Base-by-base conservation (phyloP, 2,888 invertebrate species). In the Amblyjoppa fuscipennis region DNA sequence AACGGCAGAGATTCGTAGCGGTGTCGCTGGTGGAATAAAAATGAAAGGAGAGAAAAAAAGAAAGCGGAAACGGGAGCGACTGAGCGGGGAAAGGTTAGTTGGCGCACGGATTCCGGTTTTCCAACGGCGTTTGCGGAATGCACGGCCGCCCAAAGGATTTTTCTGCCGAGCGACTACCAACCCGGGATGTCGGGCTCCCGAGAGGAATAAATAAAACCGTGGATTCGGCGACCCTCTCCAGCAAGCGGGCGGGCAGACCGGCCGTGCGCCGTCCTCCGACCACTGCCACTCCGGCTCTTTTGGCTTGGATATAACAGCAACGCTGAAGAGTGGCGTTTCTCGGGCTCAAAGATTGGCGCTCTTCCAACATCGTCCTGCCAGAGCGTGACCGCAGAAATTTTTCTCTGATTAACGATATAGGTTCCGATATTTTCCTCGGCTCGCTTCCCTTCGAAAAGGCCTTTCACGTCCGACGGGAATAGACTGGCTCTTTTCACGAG, bases 351-450 rank as follows among this genome's bases (percentile, higher is more conserved):
- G 89, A 91, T 91, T 93, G 93, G 93, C 93, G 89, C 87, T 88
- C 88, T 88, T 88, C 93, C 93, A 93, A 92, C 88, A 89, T 88
- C 89, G 89, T 88, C 83, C 87, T 89, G 91, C 90, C 91, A 76
- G 74, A 92, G 89, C 90, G 90, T 89, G 90, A 91, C 91, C 92
- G 89, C 92, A 88, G 90, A 91, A 91, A 91, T 91, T 92, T 92
- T 91, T 91, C 88, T 89, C 91, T 93, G 91, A 93, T 93, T 92
- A 91, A 91, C 91, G 91, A 91, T 91, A 92, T 92, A 89, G 90
- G 89, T 92, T 91, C 91, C 91, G 88, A 90, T 91, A 91, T 90
- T 89, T 89, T 90, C 85, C 88, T 87, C 49, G 59, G 53, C 53
- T 74, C 51, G 75, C 70, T 74, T 81, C 83, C 34, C 68, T 81